Conservation (phyloP, 53 echinoderm and acorn worm species). For the Mesocentrotus franciscanus region DNA sequence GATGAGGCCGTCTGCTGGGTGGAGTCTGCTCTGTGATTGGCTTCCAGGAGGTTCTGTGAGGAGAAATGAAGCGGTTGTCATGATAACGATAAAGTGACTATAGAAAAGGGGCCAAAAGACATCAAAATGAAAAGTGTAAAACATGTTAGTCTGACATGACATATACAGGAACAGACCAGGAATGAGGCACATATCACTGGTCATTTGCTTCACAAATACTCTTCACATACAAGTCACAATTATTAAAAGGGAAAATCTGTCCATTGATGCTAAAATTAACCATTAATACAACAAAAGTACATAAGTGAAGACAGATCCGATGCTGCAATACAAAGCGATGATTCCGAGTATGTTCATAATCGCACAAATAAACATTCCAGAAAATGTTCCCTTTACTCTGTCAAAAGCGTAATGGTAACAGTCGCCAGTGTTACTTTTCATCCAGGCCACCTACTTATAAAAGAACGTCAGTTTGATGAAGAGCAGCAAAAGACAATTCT, state of each 20-base stretch:
- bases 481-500: not conserved
- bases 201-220: not conserved
- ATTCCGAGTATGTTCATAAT: not conserved
- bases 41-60: slow-evolving; percentile 46
- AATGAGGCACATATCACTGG: not conserved
- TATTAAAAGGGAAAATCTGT: not conserved
- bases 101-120: not conserved
- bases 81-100: not conserved
- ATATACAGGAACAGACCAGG: not conserved
- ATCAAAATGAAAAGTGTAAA: not conserved
- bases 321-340: not conserved
- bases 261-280: not conserved
- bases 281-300: not conserved
- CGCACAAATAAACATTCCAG: not conserved
- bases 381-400: not conserved
- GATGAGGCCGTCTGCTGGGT: slow-evolving; percentile 46
- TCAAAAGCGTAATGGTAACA: not conserved
- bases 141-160: not conserved
- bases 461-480: not conserved
- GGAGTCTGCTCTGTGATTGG: slow-evolving; percentile 48
- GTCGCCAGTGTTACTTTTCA: not conserved
- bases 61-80: not conserved
- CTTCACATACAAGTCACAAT: not conserved
- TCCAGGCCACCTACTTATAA: not conserved
- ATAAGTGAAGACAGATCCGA: not conserved